Base-by-base conservation (phyloP, 2,888 invertebrate species). In the Theristus sp. region DNA sequence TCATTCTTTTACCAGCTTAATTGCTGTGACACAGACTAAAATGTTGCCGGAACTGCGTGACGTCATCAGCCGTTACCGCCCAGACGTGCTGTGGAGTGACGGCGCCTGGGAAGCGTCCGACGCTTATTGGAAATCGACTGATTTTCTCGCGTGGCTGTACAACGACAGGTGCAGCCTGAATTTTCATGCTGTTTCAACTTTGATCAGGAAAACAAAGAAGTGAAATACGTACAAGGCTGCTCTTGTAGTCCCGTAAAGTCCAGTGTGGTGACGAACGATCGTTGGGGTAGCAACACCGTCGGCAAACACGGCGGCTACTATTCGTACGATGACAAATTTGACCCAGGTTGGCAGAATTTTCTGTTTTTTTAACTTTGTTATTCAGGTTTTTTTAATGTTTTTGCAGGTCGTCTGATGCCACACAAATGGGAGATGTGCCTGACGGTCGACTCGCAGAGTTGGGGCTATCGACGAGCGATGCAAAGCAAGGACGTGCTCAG, bases 141-240 rank as follows among this genome's bases (percentile, higher is more conserved):
- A 86, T 61, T 86, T 93, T 69, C 77, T 93, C 1, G 84, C 89
- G 0, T 91, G 90, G 90, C 76, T 91, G n/a, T 93, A 89, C 70
- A 91, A 89, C 70, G 84, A 87, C 0, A 90, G 90, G 75, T 73
- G 58, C 49, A 52, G 10, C 46, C n/a, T n/a, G n/a, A n/a, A n/a
- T n/a, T 38, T 10, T 38, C 38, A 38, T 38, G 38, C 38, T 38
- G 20, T 38, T 20, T 10, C 20, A 13, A 38, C 10, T 20, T 38
- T 38, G 10, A 20, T 38, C 38, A 38, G 13, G 20, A 20, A 20
- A 10, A 20, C 10, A 38, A 20, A 38, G 20, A 13, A 13, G 38
- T 13, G 38, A 38, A 20, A 38, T 38, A 38, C 10, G 10, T 38
- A n/a, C n/a, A n/a, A n/a, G 13, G 17, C 13, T n/a, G 13, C 3